Evolutionary conservation across 2,888 invertebrate genomes (phyloP), one percentile per base, ranked within the genome.

Genomic region (Andrena hattorfiana): DNA sequence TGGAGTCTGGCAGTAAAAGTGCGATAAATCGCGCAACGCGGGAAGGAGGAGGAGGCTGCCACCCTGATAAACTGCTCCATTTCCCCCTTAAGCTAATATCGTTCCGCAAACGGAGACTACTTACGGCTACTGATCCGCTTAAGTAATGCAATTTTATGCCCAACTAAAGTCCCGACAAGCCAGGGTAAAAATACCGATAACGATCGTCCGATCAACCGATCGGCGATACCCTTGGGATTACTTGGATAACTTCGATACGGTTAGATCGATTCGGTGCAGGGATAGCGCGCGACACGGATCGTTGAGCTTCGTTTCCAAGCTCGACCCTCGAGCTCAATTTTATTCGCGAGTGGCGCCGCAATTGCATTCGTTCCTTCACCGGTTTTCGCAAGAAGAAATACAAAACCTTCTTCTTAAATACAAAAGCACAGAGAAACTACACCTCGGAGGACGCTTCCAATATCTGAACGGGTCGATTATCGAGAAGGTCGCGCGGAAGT

Each of bases 81-180:
- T 84, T 85, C 75, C 51, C 78, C 62, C 68, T 68, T 75, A 71
- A 82, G 82, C 77, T 74, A 84, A 85, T 82, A 84, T 62, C 70
- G 82, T 67, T 72, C 74, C 77, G 81, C 63, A 60, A 83, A 82
- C 77, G 64, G 59, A 54, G 79, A 74, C 84, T 82, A 80, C 82
- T 84, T 84, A 82, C 77, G 84, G 79, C 74, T 82, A 84, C 42
- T 68, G 84, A 80, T 84, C 79, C 68, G 79, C 77, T 82, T 66
- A 63, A 81, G 75, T 82, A 77, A 82, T 79, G 85, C 81, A 85
- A 80, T 85, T 85, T 84, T 85, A 81, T 84, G 85, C 81, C 84
- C 66, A 84, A 79, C 62, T 82, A 85, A 82, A 63, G 79, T 77
- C 63, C 66, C 83, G 80, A 78, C 66, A 69, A 75, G 49, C 76